Evolutionary conservation across 2,797 vertebrate genomes (phyloP).

Genomic region (Capromys pilorides): DNA sequence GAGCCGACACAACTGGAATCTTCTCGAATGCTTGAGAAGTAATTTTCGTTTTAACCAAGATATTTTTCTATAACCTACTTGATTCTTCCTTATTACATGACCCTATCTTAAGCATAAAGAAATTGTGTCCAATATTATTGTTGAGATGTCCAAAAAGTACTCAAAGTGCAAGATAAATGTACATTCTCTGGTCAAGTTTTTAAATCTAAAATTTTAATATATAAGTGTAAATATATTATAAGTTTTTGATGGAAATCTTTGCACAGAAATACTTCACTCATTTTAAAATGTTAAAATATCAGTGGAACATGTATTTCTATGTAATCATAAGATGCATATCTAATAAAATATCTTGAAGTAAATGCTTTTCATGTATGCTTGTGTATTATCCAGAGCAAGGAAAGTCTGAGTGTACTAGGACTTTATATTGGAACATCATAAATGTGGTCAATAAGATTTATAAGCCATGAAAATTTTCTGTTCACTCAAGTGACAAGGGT

Average conservation of each 20-base stretch:
- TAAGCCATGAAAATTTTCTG: not conserved
- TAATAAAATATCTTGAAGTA: not conserved
- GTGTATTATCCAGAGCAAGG: not conserved
- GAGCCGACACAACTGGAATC: not conserved
- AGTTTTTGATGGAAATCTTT: not conserved
- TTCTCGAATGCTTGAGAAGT: not conserved
- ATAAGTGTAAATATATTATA: not conserved
- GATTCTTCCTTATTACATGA: not conserved
- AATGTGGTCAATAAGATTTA: slow-evolving; percentile 24
- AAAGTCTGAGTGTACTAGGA: not conserved
- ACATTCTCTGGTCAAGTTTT: not conserved
- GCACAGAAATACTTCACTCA: not conserved
- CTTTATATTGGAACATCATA: not conserved
- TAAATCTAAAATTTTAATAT: not conserved
- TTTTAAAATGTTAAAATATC: not conserved
- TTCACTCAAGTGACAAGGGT: not conserved
- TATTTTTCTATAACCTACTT: not conserved
- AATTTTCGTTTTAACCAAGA: not conserved
- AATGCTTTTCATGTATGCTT: not conserved
- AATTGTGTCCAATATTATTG: not conserved
- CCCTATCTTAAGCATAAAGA: not conserved
- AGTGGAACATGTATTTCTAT: not conserved
- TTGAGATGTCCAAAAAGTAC: slow-evolving; percentile 25
- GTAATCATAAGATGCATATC: not conserved
- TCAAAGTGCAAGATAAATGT: not conserved